These are phyloP conservation scores for Zeugodacus cucurbitae DNA, from an alignment of 1,140 invertebrate species.

Conservation along the genomic window DNA sequence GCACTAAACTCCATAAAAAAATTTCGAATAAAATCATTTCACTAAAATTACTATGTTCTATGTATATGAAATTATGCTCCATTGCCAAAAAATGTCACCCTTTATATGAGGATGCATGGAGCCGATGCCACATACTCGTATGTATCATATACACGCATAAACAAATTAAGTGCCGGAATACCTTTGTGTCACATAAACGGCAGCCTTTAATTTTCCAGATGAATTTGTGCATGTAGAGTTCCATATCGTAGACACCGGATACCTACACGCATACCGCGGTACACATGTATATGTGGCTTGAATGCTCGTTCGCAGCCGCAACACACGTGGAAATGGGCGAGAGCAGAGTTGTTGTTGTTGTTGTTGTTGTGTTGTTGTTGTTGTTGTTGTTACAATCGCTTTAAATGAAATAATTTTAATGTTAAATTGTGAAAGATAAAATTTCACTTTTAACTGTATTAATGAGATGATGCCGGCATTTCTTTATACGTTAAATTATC, in stretches of 20 bases:
- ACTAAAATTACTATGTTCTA: too few relatives aligned
- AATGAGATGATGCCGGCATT: neutral
- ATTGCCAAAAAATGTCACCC: too few relatives aligned
- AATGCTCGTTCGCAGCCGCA: neutral
- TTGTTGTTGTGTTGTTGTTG: too few relatives aligned
- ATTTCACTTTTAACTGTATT: neutral
- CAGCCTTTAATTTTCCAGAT: neutral
- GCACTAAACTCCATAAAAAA: too few relatives aligned
- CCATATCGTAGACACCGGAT: neutral
- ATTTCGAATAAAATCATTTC: too few relatives aligned
- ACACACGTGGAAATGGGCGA: too few relatives aligned
- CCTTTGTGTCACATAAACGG: neutral
- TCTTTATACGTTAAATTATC: neutral
- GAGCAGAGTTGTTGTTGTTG: neutral
- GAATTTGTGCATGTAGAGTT: neutral
- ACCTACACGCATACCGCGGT: neutral
- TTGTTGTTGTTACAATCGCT: too few relatives aligned
- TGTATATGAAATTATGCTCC: too few relatives aligned
- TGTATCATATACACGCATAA: neutral
- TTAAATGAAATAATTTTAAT: constrained; percentile 31
- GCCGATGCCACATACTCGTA: neutral
- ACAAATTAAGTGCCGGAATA: neutral
- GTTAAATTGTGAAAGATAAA: neutral
- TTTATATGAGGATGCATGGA: neutral
- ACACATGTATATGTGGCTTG: too few relatives aligned